Conservation (phyloP, 2,888 invertebrate species). For the Scotopteryx bipunctaria region DNA sequence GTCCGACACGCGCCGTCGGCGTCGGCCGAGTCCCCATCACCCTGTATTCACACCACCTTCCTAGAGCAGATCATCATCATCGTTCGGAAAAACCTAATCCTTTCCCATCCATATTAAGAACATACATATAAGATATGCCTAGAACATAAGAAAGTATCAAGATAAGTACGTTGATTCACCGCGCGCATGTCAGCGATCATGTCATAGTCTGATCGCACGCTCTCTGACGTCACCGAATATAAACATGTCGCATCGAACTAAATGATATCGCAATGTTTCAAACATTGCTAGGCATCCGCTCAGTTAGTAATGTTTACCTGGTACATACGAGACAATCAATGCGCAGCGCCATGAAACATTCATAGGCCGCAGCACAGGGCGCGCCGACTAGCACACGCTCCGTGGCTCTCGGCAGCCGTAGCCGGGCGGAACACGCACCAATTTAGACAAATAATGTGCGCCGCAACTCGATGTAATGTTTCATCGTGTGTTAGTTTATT, state of each 20-base stretch:
- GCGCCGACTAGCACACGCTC: no score
- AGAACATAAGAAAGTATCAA: no score
- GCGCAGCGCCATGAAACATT: slow-evolving; percentile 14
- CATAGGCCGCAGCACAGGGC: slow-evolving; percentile 2
- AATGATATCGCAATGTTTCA: not conserved
- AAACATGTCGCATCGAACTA: not conserved
- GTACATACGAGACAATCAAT: slow-evolving; percentile 14
- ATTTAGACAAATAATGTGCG: slow-evolving; percentile 20
- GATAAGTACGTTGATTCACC: no score
- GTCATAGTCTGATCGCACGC: no score
- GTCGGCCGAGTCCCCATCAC: no score
- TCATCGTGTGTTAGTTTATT: slow-evolving; percentile 13
- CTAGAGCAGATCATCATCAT: no score
- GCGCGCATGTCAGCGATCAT: no score
- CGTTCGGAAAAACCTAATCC: no score
- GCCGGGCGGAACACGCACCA: slow-evolving; percentile 17
- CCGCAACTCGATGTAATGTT: slow-evolving; percentile 9
- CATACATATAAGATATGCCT: no score
- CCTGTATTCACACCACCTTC: no score
- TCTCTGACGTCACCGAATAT: not conserved
- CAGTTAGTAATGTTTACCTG: slow-evolving; percentile 2
- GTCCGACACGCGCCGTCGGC: slow-evolving; percentile 19
- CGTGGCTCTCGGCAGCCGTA: no score
- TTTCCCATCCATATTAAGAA: no score
- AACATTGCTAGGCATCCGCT: not conserved